Evolutionary conservation across 2,888 invertebrate species (phyloP), one percentile per base, ranked within the genome.

Genomic region (Rhogogaster chlorosoma): DNA sequence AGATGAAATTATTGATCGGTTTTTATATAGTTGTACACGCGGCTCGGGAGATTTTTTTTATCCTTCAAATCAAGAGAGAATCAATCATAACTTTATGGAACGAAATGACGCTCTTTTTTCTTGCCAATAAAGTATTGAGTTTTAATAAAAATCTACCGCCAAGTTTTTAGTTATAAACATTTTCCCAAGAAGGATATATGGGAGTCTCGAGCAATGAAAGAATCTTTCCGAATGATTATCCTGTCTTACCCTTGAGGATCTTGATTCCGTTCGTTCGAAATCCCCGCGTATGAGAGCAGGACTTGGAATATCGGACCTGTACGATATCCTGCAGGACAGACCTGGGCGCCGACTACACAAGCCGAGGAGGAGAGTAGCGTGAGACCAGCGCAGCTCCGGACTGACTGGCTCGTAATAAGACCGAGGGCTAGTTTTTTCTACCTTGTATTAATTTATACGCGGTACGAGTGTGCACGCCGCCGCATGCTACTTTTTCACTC

Each of bases 381-480:
- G 92, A 92, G 92, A 92, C 90, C 92, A 90, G 88, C 78, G 90
- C 90, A 90, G 77, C 57, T 73, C 73, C n/a, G 61, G 61, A 84
- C 75, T 70, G 75, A 73, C 90, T 87, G 89, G 89, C 90, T 91
- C 90, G 93, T 93, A 93, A 93, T 93, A 93, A 93, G 93, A 93
- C 91, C 92, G 93, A 90, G 92, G 91, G 91, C 93, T 91, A 92
- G 93, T 92, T 93, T 93, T 92, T 93, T 93, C 90, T 85, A 87
- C 87, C 89, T 89, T 90, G 93, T 93, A 93, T 93, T 93, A 93
- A 93, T 93, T 93, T 93, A 93, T 93, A 93, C 93, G 93, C 91
- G 91, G 89, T 93, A 93, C 93, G 93, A 93, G 93, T 92, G 93
- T 92, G 93, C 93, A 93, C 91, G 93, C 92, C 88, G 87, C 89